These are phyloP conservation scores for Cisticola juncidis DNA, from an alignment of 2,113 vertebrate genomes.

Conservation along the genomic window DNA sequence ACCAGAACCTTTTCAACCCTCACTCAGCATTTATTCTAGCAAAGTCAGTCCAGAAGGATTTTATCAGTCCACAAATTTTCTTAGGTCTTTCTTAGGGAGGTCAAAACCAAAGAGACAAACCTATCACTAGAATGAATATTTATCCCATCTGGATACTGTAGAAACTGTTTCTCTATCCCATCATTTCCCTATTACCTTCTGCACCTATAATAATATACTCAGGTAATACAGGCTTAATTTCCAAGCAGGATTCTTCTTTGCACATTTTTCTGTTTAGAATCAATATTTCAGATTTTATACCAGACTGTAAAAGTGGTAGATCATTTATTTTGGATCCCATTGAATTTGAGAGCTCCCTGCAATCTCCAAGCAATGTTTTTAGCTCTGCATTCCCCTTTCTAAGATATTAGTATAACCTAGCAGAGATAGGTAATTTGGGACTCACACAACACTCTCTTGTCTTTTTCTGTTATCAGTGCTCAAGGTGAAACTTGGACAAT, in stretches of 20 bases:
- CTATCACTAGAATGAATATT: background rate
- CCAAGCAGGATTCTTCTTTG: background rate
- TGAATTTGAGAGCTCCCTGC: background rate
- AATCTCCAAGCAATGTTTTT: background rate
- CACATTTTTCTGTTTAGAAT: background rate
- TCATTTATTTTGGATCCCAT: background rate
- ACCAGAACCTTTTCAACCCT: background rate
- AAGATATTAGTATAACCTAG: background rate
- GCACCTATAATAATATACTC: background rate
- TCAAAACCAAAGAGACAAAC: background rate
- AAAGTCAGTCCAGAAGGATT: background rate
- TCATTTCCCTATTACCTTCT: background rate
- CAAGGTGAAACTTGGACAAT: background rate
- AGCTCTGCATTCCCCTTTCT: background rate
- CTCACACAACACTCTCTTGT: background rate
- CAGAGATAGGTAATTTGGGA: background rate
- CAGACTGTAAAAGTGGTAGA: background rate
- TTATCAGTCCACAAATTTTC: background rate
- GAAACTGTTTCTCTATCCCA: background rate
- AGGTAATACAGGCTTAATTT: background rate
- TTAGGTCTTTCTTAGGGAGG: background rate
- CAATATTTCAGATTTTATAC: background rate
- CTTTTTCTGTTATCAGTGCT: background rate
- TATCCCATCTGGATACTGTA: background rate
- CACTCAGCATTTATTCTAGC: background rate